Percentiles rank a stretch among this genome's conserved stretches.
phyloP scores from a whole-genome alignment of 1,140 invertebrate genomes.

The Drosophila tani region DNA sequence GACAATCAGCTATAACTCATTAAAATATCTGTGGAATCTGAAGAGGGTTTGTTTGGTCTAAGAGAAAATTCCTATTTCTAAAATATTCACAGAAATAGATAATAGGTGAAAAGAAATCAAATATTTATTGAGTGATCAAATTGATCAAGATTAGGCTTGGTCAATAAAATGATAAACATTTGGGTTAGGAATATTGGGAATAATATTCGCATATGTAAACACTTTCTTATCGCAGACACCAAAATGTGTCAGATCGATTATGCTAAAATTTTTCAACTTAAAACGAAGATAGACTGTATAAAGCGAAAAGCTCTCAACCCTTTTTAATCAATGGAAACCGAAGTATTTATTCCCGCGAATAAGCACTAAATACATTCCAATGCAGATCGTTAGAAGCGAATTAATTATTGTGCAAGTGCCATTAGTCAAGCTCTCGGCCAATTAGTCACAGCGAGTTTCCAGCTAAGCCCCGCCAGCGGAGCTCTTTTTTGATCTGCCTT shows the following conservation, averaged over 20 bases:
- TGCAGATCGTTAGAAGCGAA: slow-evolving; percentile 11
- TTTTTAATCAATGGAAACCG: slow-evolving; percentile 8
- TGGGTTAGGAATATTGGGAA: slow-evolving; percentile 9
- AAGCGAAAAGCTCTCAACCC: background rate
- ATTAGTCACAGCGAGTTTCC: slow-evolving; percentile 39
- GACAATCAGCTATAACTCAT: background rate
- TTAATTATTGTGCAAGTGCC: slow-evolving; percentile 27
- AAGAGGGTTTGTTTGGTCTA: no score
- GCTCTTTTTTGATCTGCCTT: slow-evolving; percentile 19
- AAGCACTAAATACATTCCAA: slow-evolving; percentile 8
- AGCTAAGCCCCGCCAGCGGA: slow-evolving; percentile 18
- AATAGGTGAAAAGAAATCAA: background rate
- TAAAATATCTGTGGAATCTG: background rate
- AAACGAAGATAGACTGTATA: background rate
- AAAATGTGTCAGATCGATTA: slow-evolving; percentile 6
- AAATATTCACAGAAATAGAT: background rate
- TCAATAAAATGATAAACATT: slow-evolving; percentile 17
- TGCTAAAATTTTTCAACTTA: background rate
- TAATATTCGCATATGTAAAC: slow-evolving; percentile 3
- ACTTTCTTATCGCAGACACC: slow-evolving; percentile 7
- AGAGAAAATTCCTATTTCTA: no score
- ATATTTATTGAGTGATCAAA: slow-evolving; percentile 29
- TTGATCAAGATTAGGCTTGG: slow-evolving; percentile 30
- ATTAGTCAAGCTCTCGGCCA: slow-evolving; percentile 44
- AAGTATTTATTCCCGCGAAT: slow-evolving; percentile 20